Base-by-base conservation (phyloP, 2,888 invertebrate genomes). In the Beris chalybata region DNA sequence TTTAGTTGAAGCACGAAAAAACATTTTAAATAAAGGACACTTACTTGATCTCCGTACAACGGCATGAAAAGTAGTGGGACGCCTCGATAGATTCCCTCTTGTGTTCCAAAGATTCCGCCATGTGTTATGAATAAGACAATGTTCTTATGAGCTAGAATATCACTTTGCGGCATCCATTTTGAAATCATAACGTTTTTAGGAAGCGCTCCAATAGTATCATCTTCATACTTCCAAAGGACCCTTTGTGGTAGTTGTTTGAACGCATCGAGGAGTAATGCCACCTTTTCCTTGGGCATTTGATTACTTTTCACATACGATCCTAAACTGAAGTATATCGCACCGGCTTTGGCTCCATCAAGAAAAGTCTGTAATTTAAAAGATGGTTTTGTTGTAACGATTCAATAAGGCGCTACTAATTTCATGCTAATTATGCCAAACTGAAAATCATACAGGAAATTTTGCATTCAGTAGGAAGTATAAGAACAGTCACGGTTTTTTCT, bases 141-240 rank as follows among this genome's bases (percentile, higher is more conserved):
- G 72, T 82, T 82, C 1, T 75, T 76, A 73, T 83, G 82, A 2
- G 80, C 82, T 70, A 80, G 67, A 55, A 85, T 79, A 69, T 83
- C 84, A 66, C 81, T 81, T 74, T 85, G 85, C 1, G 85, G 85
- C 71, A 84, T 75, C 85, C 85, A 85, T 71, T 82, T 81, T 44
- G 75, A 71, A 3, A 83, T 74, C 73, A 81, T 78, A 0, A 85
- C 77, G 73, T 83, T 83, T 2, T 74, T 3, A 0, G 83, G 81
- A 57, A 82, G 67, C 48, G 80, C 74, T 2, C 78, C 76, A 12
- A 81, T 71, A 0, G 76, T 74, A 4, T 75, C 77, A 31, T 79
- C 80, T 70, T 84, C 84, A 75, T 81, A 85, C 72, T 84, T 84
- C 84, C 84, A 83, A 3, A 85, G 69, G n/a, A 85, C 81, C 55